Conservation (phyloP, 2,113 vertebrate genomes). For the Cryptotis parvus region DNA sequence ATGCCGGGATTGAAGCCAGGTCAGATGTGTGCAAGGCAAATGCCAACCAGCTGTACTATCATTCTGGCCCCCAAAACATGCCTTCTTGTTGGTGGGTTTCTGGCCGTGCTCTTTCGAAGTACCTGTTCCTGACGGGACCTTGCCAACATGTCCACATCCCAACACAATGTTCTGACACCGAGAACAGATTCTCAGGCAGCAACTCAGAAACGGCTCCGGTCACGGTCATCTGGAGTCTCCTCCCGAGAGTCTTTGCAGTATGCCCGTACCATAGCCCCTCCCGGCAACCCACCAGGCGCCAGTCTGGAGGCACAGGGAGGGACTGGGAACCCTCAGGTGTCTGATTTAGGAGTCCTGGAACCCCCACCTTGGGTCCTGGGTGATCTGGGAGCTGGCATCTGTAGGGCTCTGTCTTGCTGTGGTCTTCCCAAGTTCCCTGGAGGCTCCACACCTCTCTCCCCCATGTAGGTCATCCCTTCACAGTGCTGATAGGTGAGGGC, state of each 20-base stretch:
- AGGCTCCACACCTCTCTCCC: neutral
- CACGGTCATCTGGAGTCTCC: neutral
- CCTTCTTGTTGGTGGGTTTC: constrained; percentile 51
- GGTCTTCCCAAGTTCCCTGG: neutral
- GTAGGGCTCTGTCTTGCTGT: neutral
- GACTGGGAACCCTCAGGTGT: neutral
- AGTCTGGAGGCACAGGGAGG: neutral
- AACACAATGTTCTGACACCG: constrained; percentile 11
- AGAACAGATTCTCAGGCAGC: neutral
- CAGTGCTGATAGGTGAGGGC: neutral
- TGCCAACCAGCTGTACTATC: too few relatives aligned
- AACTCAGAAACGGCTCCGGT: neutral
- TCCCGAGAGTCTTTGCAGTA: neutral
- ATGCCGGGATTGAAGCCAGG: too few relatives aligned
- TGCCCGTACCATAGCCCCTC: neutral
- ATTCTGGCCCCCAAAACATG: too few relatives aligned
- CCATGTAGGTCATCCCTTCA: neutral
- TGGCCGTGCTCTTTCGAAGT: neutral
- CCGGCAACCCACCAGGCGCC: neutral
- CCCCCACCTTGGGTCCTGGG: neutral
- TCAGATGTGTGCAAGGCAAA: too few relatives aligned
- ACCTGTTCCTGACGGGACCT: constrained; percentile 54
- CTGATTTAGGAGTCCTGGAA: neutral
- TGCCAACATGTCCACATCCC: constrained; percentile 2
- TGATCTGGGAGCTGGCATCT: neutral